Evolutionary conservation across 2,797 vertebrate species (phyloP), one percentile per base, ranked within the genome.

Genomic region (Epinephelus awoara): DNA sequence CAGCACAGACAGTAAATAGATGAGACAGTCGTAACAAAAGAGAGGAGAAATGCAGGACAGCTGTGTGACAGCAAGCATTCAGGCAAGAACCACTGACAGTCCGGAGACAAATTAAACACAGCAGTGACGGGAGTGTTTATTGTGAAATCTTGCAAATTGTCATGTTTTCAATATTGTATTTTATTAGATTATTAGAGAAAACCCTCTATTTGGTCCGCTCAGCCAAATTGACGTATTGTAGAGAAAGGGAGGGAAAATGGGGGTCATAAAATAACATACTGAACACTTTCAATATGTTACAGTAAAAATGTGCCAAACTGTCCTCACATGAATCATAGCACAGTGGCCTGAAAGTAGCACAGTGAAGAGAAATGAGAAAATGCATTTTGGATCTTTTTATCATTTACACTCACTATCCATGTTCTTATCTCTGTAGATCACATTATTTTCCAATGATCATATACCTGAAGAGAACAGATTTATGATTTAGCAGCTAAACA

Each of bases 11-110:
- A 15, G 38, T 50, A 34, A 80, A 72, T 23, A 46, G 27, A 80
- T 6, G 49, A 77, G 57, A 63, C 63, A 72, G 67, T 9, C 4
- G 13, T n/a, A 58, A 67, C 52, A 77, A 77, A 79, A 71, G 44
- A 62, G 42, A 38, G 56, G 21, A 21, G 21, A 54, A 38, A 42
- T 15, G 18, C 51, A 29, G 44, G 21, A 67, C 42, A 4, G 14
- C 8, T 8, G 12, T 38, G 23, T 57, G 63, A 54, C 57, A 61
- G 46, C 54, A 11, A 40, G 55, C 19, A 65, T 54, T 44, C 14
- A 29, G 47, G 40, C 51, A 40, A n/a, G 17, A 38, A 46, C 29
- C 25, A 18, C 55, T 40, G 52, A 66, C 69, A 23, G 27, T 29
- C 50, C 46, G 47, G 51, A 27, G 46, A 65, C 51, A 50, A 65